phyloP scores from a whole-genome alignment of 2,797 vertebrate genomes.

The Morelia viridis region DNA sequence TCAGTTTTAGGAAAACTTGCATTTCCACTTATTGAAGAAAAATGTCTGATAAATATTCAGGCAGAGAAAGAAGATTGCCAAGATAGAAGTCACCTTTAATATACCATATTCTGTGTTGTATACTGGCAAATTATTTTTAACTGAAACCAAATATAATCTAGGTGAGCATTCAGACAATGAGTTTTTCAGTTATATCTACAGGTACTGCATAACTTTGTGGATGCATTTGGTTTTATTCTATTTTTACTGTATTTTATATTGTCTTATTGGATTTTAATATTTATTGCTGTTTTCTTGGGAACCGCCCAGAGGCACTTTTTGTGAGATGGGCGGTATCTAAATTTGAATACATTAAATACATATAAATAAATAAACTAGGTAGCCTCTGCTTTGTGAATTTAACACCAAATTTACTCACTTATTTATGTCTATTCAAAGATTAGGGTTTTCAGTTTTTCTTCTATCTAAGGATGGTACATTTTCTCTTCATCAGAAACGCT shows the following conservation, averaged over 20 bases:
- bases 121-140: conserved; percentile 41
- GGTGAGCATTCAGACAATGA: neutral
- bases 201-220: neutral
- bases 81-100: conserved; percentile 42
- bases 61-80: conserved; percentile 32
- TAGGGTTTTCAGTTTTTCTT: conserved; percentile 20
- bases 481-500: neutral
- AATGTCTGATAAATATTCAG: conserved; percentile 41
- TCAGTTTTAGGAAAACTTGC: neutral
- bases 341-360: no score
- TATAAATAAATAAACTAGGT: neutral
- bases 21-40: conserved; percentile 9
- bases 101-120: conserved; percentile 32
- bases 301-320: no score
- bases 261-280: no score
- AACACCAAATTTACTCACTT: conserved; percentile 48
- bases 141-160: conserved; percentile 37
- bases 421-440: conserved; percentile 47
- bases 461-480: neutral
- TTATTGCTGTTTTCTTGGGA: no score
- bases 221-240: no score
- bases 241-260: no score
- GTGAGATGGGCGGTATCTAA: no score
- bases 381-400: conserved; percentile 11
- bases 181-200: conserved; percentile 24